A percentile compares a stretch with the other conserved stretches of the same genome.
Conservation (phyloP, 2,888 invertebrate species). For the Caenorhabditis imperialis region DNA sequence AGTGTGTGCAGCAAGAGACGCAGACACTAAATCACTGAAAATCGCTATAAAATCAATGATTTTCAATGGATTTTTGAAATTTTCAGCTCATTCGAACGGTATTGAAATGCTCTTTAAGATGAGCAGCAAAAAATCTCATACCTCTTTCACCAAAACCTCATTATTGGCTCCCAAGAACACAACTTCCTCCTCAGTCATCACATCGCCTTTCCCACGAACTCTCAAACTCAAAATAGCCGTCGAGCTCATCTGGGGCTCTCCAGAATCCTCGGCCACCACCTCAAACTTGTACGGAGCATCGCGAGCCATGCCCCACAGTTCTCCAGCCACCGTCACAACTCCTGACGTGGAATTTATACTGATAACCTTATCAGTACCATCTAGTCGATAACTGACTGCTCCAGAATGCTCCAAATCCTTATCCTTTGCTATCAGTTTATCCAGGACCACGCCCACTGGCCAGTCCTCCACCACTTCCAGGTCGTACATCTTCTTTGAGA, state of each 20-base stretch:
- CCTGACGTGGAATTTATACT: conserved; percentile 31
- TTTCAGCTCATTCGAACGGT: no score
- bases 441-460: conserved; percentile 60
- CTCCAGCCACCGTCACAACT: conserved; percentile 13
- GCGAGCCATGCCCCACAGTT: conserved; percentile 32
- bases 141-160: conserved; percentile 31
- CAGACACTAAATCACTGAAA: no score
- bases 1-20: no score
- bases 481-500: conserved; percentile 50
- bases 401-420: conserved; percentile 51
- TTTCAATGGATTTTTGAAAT: no score
- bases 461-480: conserved; percentile 68
- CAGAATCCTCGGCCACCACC: conserved; percentile 33
- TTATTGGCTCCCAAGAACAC: conserved; percentile 27
- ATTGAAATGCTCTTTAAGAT: no score
- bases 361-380: conserved; percentile 18
- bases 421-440: conserved; percentile 57
- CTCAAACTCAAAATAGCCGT: conserved; percentile 29
- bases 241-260: conserved; percentile 16
- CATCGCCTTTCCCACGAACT: conserved; percentile 24
- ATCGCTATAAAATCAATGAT: no score
- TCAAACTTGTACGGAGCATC: conserved; percentile 29
- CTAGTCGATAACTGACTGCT: conserved; percentile 49
- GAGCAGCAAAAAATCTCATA: background rate
- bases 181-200: conserved; percentile 22